phyloP scores from a whole-genome alignment of 2,888 invertebrate species.

The Sisyra terminalis region DNA sequence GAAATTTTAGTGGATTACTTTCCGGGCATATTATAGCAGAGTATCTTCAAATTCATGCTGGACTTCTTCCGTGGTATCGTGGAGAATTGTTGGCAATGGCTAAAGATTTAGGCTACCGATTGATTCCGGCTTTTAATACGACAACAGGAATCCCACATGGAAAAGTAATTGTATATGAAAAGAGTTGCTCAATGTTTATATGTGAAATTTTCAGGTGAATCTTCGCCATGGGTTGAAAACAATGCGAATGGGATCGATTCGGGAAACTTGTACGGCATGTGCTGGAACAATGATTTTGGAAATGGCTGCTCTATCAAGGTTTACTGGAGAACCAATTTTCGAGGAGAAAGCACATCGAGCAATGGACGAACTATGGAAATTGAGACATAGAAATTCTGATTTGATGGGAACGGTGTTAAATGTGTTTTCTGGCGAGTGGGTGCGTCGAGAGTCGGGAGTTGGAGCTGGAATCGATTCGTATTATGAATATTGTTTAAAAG shows the following conservation, averaged over 20 bases:
- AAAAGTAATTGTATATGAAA: slow-evolving; percentile 38
- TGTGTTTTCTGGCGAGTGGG: slow-evolving; percentile 97
- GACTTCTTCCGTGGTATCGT: slow-evolving; percentile 66
- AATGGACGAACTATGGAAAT: slow-evolving; percentile 93
- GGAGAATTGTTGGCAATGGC: slow-evolving; percentile 82
- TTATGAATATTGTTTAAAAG: slow-evolving; percentile 95
- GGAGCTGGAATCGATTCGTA: slow-evolving; percentile 99
- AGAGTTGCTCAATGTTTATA: neutral
- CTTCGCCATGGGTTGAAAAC: slow-evolving; percentile 67
- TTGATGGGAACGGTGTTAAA: slow-evolving; percentile 95
- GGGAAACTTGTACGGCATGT: slow-evolving; percentile 95
- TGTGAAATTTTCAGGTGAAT: slow-evolving; percentile 42
- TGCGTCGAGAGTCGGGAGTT: slow-evolving; percentile 88
- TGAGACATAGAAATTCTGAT: slow-evolving; percentile 77
- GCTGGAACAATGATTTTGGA: slow-evolving; percentile 96
- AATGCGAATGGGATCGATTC: slow-evolving; percentile 50
- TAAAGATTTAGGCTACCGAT: slow-evolving; percentile 76
- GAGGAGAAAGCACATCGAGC: slow-evolving; percentile 90
- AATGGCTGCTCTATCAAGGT: slow-evolving; percentile 86
- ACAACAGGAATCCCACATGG: slow-evolving; percentile 94
- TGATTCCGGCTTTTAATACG: slow-evolving; percentile 96
- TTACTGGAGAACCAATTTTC: slow-evolving; percentile 82
- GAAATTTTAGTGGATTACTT: slow-evolving; percentile 54
- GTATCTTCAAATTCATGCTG: slow-evolving; percentile 58
- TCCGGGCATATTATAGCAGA: slow-evolving; percentile 85